Conservation (phyloP, 2,888 invertebrate species). For the Andrena bicolor region DNA sequence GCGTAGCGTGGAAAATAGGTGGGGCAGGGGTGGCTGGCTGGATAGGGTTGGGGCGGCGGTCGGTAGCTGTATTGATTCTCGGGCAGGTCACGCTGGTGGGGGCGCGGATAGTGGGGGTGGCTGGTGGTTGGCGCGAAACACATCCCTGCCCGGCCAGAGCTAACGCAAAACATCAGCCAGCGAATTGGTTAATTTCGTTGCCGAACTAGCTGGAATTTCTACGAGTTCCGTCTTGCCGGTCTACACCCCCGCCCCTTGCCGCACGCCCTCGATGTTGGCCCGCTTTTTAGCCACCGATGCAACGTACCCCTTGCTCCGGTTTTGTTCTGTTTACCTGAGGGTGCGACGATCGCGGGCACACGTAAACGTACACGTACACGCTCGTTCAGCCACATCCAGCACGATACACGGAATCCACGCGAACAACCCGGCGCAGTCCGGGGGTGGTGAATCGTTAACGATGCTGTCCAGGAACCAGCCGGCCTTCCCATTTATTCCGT, state of each 20-base stretch:
- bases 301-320: neutral
- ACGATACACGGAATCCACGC: slow-evolving; percentile 1
- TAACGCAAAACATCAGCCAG: slow-evolving; percentile 70
- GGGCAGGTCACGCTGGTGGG: slow-evolving; percentile 78
- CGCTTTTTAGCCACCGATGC: neutral
- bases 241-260: neutral
- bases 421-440: neutral
- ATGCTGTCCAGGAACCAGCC: neutral
- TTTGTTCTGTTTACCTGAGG: slow-evolving; percentile 46
- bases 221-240: slow-evolving; percentile 32
- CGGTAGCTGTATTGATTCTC: slow-evolving; percentile 84
- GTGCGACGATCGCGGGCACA: neutral
- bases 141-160: slow-evolving; percentile 66
- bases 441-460: slow-evolving; percentile 34
- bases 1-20: slow-evolving; percentile 71
- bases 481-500: slow-evolving; percentile 25
- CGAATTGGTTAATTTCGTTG: slow-evolving; percentile 69
- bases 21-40: slow-evolving; percentile 63
- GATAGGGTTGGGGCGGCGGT: slow-evolving; percentile 79
- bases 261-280: neutral
- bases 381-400: neutral
- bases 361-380: neutral
- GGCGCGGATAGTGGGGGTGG: slow-evolving; percentile 56
- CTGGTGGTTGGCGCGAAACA: slow-evolving; percentile 72
- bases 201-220: slow-evolving; percentile 62